Base-by-base conservation (phyloP, 2,113 vertebrate genomes). In the Gopherus evgoodei region DNA sequence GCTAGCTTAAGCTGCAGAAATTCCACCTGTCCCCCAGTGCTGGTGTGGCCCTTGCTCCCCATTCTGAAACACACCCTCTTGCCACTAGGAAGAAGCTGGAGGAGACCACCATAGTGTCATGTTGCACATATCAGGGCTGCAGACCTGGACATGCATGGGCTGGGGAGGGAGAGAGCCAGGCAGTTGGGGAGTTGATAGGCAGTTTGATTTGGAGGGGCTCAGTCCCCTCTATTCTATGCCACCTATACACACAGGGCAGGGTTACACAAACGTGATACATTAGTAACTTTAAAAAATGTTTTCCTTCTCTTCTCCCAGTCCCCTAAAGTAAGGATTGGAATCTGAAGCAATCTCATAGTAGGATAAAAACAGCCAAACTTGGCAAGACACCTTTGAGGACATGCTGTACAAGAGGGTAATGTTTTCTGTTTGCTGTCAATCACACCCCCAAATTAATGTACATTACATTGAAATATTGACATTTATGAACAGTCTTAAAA, bases 251-350 rank as follows among this genome's bases (percentile, higher is more conserved):
- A 72, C 65, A 72, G 25, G 16, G 35, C 12, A 1, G 13, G 21
- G 59, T 93, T 93, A 84, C 88, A 80, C 25, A 87, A 83, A 87
- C 76, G 56, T 24, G 47, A 81, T 75, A 29, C 93, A 83, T 81
- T 42, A 44, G 78, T 78, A 50, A 42, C 75, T n/a, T 90, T 6
- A 8, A n/a, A 86, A 56, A 83, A 12, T n/a, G 0, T 54, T 94
- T 91, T 54, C 11, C 0, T 84, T 29, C 53, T 91, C 90, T 80
- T 35, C 31, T n/a, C 65, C 31, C 53, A 16, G n/a, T 31, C 16
- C 11, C 84, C 44, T 27, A 13, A 95, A 88, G 85, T 81, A 84
- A 83, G 87, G 90, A 76, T 38, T 62, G 57, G 29, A 38, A 81
- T 65, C 65, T 72, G n/a, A 87, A 79, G 50, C 76, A 82, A 89